Evolutionary conservation across 2,113 vertebrate genomes (phyloP).

Genomic region (Sturnira hondurensis): DNA sequence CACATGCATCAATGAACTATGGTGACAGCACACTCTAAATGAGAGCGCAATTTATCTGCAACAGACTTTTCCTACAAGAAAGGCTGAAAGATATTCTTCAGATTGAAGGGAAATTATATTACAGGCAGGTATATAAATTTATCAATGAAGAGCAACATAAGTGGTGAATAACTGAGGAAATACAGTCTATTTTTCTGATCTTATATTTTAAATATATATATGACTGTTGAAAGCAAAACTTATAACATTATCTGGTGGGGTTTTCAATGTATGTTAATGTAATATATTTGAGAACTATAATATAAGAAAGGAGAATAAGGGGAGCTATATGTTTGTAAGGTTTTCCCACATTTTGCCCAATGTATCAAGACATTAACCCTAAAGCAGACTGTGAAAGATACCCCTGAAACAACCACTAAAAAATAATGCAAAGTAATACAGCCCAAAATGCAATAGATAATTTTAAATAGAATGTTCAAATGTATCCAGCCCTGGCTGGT

Average conservation of each 20-base stretch:
- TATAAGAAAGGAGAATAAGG: not conserved
- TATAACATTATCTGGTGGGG: too few relatives aligned
- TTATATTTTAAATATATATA: not conserved
- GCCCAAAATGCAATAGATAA: not conserved
- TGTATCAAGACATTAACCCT: not conserved
- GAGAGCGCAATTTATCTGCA: not conserved
- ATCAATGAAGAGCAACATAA: not conserved
- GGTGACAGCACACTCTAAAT: conserved; percentile 56
- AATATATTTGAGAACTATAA: not conserved
- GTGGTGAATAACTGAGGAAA: not conserved
- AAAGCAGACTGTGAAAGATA: not conserved
- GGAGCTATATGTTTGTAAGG: not conserved
- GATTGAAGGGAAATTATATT: not conserved
- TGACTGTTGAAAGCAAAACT: not conserved
- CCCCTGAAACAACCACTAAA: too few relatives aligned
- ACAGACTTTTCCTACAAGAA: not conserved
- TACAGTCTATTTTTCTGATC: not conserved
- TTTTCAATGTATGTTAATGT: not conserved
- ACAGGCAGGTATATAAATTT: not conserved
- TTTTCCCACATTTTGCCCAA: not conserved
- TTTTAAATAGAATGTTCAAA: not conserved
- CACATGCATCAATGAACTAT: not conserved
- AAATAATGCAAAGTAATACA: not conserved
- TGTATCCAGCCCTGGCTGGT: not conserved
- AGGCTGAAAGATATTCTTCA: not conserved